Conservation (phyloP, 2,797 vertebrate species). For the Xenentodon cancila region DNA sequence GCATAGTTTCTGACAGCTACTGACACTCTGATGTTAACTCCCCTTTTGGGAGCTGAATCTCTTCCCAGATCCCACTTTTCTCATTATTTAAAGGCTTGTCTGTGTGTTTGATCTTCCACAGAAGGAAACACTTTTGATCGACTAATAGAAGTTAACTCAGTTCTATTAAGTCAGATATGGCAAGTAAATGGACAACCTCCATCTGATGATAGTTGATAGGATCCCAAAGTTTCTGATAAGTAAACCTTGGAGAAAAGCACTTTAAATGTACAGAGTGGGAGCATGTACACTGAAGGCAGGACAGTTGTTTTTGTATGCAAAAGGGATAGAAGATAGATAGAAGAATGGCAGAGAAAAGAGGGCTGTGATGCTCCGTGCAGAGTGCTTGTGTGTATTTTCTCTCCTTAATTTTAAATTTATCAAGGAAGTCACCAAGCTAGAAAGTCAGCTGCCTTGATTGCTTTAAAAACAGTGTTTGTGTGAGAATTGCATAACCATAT, state of each 20-base stretch:
- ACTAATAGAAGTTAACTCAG: constrained; percentile 31
- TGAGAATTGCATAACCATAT: no score
- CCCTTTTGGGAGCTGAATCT: constrained; percentile 51
- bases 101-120: constrained; percentile 23
- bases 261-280: constrained; percentile 48
- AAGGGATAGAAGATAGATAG: constrained; percentile 6
- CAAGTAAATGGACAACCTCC: constrained; percentile 34
- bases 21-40: constrained; percentile 66
- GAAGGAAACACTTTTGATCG: constrained; percentile 32
- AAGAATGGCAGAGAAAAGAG: constrained; percentile 8
- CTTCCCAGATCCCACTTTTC: constrained; percentile 34
- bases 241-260: constrained; percentile 50
- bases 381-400: constrained; percentile 21
- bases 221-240: constrained; percentile 26
- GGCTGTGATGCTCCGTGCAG: constrained; percentile 5
- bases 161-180: constrained; percentile 33
- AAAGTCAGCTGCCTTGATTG: neutral
- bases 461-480: no score
- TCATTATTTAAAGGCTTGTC: constrained; percentile 36
- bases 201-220: constrained; percentile 19
- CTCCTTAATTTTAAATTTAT: constrained; percentile 25
- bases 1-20: constrained; percentile 69
- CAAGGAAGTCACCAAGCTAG: constrained; percentile 40
- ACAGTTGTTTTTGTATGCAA: no score
- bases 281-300: constrained; percentile 16